Evolutionary conservation across 2,113 vertebrate species (phyloP), one percentile per base, ranked within the genome.

Genomic region (Glareola pratincola): DNA sequence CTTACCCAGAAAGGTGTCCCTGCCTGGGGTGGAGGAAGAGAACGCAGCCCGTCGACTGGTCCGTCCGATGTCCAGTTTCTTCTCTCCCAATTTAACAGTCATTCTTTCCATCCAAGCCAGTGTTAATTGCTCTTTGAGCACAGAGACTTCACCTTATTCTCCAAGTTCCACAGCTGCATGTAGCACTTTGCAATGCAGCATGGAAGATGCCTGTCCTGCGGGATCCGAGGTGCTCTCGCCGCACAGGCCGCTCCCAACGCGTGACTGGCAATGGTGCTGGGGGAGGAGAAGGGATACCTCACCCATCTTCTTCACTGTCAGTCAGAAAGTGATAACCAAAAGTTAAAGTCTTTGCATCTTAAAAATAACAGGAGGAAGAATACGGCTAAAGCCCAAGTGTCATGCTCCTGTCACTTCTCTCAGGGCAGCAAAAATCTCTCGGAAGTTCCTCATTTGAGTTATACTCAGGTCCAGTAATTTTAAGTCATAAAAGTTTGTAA

Each of bases 401-500:
- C 64, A 59, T 0, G 0, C 12, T 84, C 29, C 30, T 82, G 50
- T 34, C 62, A 66, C 10, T 54, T 94, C 91, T 81, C 64, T 79
- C 17, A 68, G 21, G 17, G 56, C 14, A 89, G 26, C 14, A 92
- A 92, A 96, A 64, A 53, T 78, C 47, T 64, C 39, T 64, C 5
- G 0, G 36, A 81, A 10, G 7, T 74, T 95, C 24, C 69, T 91
- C 29, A 53, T 39, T 36, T 94, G 89, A 68, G 56, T 87, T 75
- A 82, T 53, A 74, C 36, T 41, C 45, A 47, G 36, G 60, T 79
- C 66, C 64, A 79, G 83, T 62, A 78, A 92, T 90, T 15, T 89
- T 69, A 91, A 94, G 53, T 57, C 73, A 95, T 76, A 82, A 75
- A 92, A 68, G 12, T 87, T 92, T 95, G n/a, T 63, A 90, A 90